A percentile compares a stretch with the other conserved stretches of the same genome.
Conservation (phyloP, 1,140 invertebrate genomes). For the Lerema accius region DNA sequence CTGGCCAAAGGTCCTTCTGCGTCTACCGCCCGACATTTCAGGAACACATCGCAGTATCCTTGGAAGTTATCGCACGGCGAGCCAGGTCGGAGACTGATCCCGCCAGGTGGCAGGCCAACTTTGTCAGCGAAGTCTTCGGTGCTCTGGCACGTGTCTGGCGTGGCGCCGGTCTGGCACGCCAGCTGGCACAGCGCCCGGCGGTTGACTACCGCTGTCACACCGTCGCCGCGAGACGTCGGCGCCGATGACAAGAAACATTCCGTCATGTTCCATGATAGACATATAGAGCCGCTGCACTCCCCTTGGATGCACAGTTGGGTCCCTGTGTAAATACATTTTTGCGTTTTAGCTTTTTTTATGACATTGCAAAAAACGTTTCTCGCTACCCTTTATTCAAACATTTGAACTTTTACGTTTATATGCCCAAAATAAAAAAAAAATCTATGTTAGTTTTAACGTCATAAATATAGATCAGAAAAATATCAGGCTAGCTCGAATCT, state of each 20-base stretch:
- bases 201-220: constrained; percentile 81
- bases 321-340: constrained; percentile 51
- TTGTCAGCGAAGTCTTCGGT: constrained; percentile 91
- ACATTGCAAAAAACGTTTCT: no score
- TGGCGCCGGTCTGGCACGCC: constrained; percentile 95
- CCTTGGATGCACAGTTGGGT: constrained; percentile 95
- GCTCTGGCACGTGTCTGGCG: constrained; percentile 90
- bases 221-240: constrained; percentile 86
- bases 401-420: no score
- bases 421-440: no score
- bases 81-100: constrained; percentile 95
- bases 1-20: constrained; percentile 98
- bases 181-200: constrained; percentile 96
- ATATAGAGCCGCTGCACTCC: constrained; percentile 97
- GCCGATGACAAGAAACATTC: constrained; percentile 98
- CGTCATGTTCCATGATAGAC: constrained; percentile 95
- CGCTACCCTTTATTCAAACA: no score
- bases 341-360: no score
- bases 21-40: constrained; percentile 98
- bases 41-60: constrained; percentile 99
- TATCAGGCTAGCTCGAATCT: no score
- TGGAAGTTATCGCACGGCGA: constrained; percentile 99
- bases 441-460: no score
- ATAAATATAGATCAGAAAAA: no score
- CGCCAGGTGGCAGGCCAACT: constrained; percentile 91